phyloP scores from a whole-genome alignment of 2,113 vertebrate species.

The Pollachius pollachius region DNA sequence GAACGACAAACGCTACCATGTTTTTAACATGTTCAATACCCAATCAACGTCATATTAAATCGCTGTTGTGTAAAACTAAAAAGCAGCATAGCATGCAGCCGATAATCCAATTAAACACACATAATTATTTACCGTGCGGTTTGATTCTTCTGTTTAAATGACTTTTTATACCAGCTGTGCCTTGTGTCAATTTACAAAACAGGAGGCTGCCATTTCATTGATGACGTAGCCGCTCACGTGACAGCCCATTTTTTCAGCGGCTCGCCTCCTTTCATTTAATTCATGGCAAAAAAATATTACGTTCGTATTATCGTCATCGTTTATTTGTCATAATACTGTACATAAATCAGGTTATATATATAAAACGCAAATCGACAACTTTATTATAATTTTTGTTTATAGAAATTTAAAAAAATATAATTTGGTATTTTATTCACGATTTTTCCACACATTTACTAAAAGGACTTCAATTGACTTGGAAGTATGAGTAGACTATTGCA shows the following conservation, averaged over 20 bases:
- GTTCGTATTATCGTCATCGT: too few relatives aligned
- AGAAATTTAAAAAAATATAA: slow-evolving; percentile 17
- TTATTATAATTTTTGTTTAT: neutral
- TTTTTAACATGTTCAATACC: slow-evolving; percentile 7
- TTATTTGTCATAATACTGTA: too few relatives aligned
- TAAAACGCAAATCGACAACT: neutral
- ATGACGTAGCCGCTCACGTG: slow-evolving; percentile 68
- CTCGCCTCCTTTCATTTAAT: slow-evolving; percentile 47
- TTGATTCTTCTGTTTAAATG: slow-evolving; percentile 19
- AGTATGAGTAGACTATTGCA: neutral
- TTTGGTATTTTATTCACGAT: slow-evolving; percentile 43
- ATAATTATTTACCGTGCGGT: slow-evolving; percentile 29
- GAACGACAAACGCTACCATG: neutral
- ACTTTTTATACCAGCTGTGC: slow-evolving; percentile 38
- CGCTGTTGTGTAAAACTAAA: too few relatives aligned
- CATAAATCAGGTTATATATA: neutral
- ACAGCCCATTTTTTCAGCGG: slow-evolving; percentile 50
- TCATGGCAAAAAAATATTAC: neutral
- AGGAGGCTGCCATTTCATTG: slow-evolving; percentile 74
- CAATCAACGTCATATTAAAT: too few relatives aligned
- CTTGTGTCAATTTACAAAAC: slow-evolving; percentile 63
- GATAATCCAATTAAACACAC: too few relatives aligned
- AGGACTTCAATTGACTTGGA: slow-evolving; percentile 5
- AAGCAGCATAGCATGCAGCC: too few relatives aligned
- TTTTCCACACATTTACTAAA: slow-evolving; percentile 20